These are phyloP conservation scores for Bombycilla garrulus DNA, from an alignment of 2,113 vertebrate species.

Conservation along the genomic window DNA sequence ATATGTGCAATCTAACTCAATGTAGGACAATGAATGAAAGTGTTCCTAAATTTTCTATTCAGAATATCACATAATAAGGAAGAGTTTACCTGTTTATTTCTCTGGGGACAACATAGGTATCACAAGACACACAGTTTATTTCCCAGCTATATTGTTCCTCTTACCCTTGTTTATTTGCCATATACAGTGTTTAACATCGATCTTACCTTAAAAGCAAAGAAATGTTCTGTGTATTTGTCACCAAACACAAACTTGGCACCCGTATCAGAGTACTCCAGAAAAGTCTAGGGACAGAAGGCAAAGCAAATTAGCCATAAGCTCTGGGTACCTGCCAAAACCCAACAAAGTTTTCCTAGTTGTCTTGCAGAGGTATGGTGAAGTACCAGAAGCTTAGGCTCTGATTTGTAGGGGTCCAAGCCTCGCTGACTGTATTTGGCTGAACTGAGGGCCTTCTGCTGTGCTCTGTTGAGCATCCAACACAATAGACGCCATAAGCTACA, in stretches of 20 bases:
- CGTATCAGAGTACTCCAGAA: conserved; percentile 77
- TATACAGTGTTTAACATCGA: not conserved
- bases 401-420: not conserved
- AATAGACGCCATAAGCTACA: not conserved
- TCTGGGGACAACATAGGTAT: not conserved
- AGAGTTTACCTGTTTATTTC: not conserved
- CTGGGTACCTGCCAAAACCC: not conserved
- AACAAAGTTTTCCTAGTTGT: not conserved
- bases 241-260: conserved; percentile 86
- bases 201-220: conserved; percentile 87
- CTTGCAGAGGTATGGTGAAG: not conserved
- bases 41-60: not conserved
- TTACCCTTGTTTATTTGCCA: not conserved
- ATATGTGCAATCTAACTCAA: not conserved
- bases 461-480: not conserved
- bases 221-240: conserved; percentile 78
- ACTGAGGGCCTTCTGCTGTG: not conserved
- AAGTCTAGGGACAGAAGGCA: conserved; percentile 66
- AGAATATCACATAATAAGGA: not conserved
- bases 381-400: not conserved
- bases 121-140: not conserved
- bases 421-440: not conserved
- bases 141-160: not conserved
- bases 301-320: not conserved
- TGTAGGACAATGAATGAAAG: not conserved